A percentile compares a stretch with the other conserved stretches of the same genome.
phyloP scores from a whole-genome alignment of 2,797 vertebrate genomes.

The Sphenodon punctatus region DNA sequence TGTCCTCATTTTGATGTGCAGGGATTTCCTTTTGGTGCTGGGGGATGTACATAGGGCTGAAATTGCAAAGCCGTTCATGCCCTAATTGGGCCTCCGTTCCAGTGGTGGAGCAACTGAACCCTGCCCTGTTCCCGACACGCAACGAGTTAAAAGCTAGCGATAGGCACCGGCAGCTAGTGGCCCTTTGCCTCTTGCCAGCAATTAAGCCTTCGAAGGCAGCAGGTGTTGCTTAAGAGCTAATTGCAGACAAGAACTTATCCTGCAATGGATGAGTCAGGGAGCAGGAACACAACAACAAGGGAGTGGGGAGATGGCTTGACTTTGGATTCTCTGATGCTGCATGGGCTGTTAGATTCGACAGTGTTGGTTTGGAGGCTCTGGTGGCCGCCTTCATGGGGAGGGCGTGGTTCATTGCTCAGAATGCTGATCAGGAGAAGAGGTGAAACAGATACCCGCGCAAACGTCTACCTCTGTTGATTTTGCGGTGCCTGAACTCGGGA shows the following conservation, averaged over 20 bases:
- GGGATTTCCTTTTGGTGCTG: rapidly evolving
- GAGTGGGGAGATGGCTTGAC: neutral
- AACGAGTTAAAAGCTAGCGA: neutral
- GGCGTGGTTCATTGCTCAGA: too few species aligned
- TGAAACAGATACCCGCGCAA: too few species aligned
- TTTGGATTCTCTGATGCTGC: too few species aligned
- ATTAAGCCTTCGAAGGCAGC: neutral
- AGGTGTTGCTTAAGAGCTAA: neutral
- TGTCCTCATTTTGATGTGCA: rapidly evolving
- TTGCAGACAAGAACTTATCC: neutral
- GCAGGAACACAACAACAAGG: neutral
- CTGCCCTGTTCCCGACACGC: neutral
- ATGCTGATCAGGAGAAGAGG: too few species aligned
- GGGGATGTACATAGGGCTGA: neutral
- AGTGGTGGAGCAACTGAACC: neutral
- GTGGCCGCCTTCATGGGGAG: too few species aligned
- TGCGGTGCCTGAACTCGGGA: too few species aligned
- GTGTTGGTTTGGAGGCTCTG: too few species aligned
- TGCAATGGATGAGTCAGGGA: neutral
- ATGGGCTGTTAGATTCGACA: too few species aligned
- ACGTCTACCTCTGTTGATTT: too few species aligned
- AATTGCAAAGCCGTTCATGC: neutral
- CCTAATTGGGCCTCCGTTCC: neutral
- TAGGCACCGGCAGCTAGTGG: neutral
- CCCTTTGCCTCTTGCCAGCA: neutral